Evolutionary conservation across 2,113 vertebrate species (phyloP).

Genomic region (Pseudolaguvia tuberculata): DNA sequence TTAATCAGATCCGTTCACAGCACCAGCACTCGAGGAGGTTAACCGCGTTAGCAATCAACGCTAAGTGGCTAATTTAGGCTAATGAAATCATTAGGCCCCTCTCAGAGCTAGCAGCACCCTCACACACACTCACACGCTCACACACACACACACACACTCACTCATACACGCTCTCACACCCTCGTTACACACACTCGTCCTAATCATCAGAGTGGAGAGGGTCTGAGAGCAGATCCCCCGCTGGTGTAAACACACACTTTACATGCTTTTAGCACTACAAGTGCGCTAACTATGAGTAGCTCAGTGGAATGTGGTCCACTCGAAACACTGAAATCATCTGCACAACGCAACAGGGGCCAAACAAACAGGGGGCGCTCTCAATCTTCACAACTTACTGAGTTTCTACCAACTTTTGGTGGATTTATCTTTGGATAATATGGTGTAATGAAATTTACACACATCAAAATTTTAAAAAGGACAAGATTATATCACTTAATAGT

Average conservation of each 20-base stretch:
- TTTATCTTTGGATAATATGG: too few species aligned
- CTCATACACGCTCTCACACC: too few species aligned
- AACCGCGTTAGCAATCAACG: constrained; percentile 25
- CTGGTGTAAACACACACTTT: constrained; percentile 40
- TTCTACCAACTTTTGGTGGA: too few species aligned
- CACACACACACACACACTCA: constrained; percentile 4
- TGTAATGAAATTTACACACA: too few species aligned
- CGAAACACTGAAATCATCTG: too few species aligned
- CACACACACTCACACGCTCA: constrained; percentile 3
- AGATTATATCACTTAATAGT: too few species aligned
- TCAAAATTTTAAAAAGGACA: too few species aligned
- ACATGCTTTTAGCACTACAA: neutral
- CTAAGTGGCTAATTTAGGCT: constrained; percentile 33
- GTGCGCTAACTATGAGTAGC: neutral
- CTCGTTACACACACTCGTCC: constrained; percentile 9
- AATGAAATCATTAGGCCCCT: constrained; percentile 33
- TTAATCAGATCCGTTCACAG: constrained; percentile 5
- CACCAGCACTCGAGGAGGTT: constrained; percentile 24
- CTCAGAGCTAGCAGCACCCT: constrained; percentile 14
- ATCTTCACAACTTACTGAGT: too few species aligned
- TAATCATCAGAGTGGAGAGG: constrained; percentile 12
- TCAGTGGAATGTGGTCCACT: neutral
- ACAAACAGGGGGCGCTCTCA: neutral
- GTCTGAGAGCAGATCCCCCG: neutral
- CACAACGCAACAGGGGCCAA: neutral